phyloP scores from a whole-genome alignment of 2,888 invertebrate species.

The Apodemia hepburni region DNA sequence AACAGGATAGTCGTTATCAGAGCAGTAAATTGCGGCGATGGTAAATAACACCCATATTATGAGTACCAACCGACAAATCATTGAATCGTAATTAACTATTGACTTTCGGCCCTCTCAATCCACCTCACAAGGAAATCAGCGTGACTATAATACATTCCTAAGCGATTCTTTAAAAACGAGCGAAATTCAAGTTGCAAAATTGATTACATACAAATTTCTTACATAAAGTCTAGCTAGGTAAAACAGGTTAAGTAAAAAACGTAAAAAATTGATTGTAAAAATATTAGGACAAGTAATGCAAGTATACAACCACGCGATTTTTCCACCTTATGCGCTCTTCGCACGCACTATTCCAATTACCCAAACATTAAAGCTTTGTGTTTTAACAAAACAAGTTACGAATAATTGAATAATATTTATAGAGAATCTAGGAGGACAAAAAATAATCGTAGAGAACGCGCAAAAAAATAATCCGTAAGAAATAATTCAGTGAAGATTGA shows the following conservation, averaged over 20 bases:
- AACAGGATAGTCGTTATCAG: no score
- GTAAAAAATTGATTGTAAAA: neutral
- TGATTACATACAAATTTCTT: neutral
- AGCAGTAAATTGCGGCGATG: no score
- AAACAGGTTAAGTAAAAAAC: neutral
- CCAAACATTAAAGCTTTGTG: slow-evolving; percentile 12
- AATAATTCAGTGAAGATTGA: no score
- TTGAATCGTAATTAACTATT: no score
- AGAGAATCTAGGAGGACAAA: slow-evolving; percentile 8
- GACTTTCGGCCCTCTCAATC: no score
- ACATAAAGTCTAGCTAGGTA: neutral
- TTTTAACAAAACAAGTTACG: slow-evolving; percentile 19
- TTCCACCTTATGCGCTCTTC: slow-evolving; percentile 10
- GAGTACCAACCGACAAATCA: no score
- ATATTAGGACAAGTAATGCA: slow-evolving; percentile 12
- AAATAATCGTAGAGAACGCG: neutral
- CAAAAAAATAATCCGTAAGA: neutral
- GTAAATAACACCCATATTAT: no score
- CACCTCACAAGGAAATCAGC: no score
- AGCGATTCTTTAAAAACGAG: neutral
- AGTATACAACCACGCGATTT: slow-evolving; percentile 4
- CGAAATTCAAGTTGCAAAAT: neutral
- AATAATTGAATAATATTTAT: slow-evolving; percentile 23
- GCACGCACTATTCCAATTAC: slow-evolving; percentile 14
- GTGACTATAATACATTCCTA: no score